Base-by-base conservation (phyloP, 2,113 vertebrate genomes). In the Melanerpes aurifrons region DNA sequence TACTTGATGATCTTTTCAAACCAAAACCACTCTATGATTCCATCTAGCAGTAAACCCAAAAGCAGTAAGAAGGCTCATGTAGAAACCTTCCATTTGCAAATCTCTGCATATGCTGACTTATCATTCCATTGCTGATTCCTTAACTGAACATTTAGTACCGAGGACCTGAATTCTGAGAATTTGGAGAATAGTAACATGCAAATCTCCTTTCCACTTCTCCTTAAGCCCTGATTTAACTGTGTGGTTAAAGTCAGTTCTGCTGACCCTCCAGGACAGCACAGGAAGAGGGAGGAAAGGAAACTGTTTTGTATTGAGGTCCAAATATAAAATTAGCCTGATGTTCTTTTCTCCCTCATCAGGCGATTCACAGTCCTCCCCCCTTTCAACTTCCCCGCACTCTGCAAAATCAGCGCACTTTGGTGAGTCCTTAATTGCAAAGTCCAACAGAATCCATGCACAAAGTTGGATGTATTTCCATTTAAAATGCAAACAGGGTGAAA, bases 261-360 rank as follows among this genome's bases (percentile, higher is more conserved):
- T 84, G 80, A 84, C n/a, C 77, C 59, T 67, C 47, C 84, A 87
- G 84, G 57, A 95, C 35, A 84, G 64, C 68, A 1, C 69, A 69
- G 86, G 67, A 84, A 75, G 13, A 78, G 62, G 80, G 58, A 75
- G 80, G 48, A 83, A 77, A 82, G 66, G 75, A 93, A 93, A 92
- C 66, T 0, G 2, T 45, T 95, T 81, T 88, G 83, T 81, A 67
- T 90, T 82, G 71, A 61, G 62, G 71, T 57, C 43, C 82, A 92
- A 77, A 77, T 71, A 57, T 50, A 71, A 91, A 87, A 85, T 74
- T 79, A 77, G 37, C 75, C 68, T 15, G 54, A 47, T 71, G 43
- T 72, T 91, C 91, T 87, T 76, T 59, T 92, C 48, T 83, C 53
- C 37, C 37, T 80, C 73, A 12, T 20, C 66, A 86, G 35, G 32